Base-by-base conservation (phyloP, 2,113 vertebrate species). In the Leiothrix lutea region DNA sequence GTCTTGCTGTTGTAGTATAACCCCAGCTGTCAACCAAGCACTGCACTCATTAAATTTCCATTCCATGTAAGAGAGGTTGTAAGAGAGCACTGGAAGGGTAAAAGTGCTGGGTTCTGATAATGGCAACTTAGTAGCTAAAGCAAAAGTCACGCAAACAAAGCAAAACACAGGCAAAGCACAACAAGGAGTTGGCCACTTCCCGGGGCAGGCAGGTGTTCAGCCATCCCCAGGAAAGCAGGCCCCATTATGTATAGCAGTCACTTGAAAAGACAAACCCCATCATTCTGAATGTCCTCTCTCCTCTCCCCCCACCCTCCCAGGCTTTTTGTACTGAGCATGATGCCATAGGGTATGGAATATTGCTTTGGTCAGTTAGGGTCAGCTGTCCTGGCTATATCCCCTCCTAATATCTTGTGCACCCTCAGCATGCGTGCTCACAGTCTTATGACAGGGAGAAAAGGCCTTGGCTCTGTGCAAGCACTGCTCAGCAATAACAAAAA, bases 401-500 rank as follows among this genome's bases (percentile, higher is more conserved):
- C 21, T 47, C 47, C 25, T n/a, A 47, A 3, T 54, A 35, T 31
- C 54, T 33, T 69, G 25, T 42, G 35, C 40, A 35, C 48, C 21
- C 14, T n/a, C n/a, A 82, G 21, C 17, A 35, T 40, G 14, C 2
- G 2, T 38, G 22, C n/a, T 31, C 2, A 1, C 40, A 82, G 25
- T 61, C 11, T 11, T 53, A 11, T 0, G 0, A 31, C 20, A 54
- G 17, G 17, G 18, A 67, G 40, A 26, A 75, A 54, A 61, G 29
- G 20, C 29, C 47, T 75, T 42, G 17, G 4, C 29, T 47, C 14
- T 47, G 11, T 54, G n/a, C 17, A 61, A 40, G 14, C 25, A 1
- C 29, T 82, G 29, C n/a, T 82, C 21, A 75, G 29, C 54, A 48
- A 6, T 48, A 61, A 19, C 29, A 54, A 38, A 75, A 82, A 9